A percentile compares a stretch with the other conserved stretches of the same genome.
phyloP scores from a whole-genome alignment of 2,888 invertebrate species.

The Argyra leucocephala region DNA sequence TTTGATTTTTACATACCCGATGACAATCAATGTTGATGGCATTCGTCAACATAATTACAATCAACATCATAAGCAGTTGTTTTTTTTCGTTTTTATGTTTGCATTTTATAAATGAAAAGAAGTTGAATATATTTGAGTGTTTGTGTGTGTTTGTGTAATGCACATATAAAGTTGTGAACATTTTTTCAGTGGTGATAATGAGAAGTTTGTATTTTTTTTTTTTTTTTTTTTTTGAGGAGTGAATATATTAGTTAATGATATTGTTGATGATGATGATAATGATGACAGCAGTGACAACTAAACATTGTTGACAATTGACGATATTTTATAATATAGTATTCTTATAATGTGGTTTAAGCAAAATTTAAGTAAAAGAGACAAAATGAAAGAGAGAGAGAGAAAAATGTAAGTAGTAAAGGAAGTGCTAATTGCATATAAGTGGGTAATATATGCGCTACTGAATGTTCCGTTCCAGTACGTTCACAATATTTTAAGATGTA shows the following conservation, averaged over 20 bases:
- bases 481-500: too few relatives aligned
- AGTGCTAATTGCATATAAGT: slow-evolving; percentile 3
- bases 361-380: neutral
- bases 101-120: neutral
- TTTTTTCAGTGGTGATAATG: neutral
- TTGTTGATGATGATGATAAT: neutral
- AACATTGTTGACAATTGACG: neutral
- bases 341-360: neutral
- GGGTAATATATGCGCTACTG: neutral
- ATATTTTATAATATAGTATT: neutral
- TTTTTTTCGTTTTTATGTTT: neutral
- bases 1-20: neutral
- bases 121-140: too few relatives aligned
- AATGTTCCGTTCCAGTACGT: neutral
- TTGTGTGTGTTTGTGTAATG: too few relatives aligned
- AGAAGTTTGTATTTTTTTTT: neutral
- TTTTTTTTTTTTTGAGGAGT: neutral
- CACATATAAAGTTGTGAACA: neutral
- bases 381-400: neutral
- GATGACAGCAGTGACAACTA: slow-evolving; percentile 2
- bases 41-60: neutral
- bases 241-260: neutral
- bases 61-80: neutral
- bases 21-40: slow-evolving; percentile 3
- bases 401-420: neutral